Base-by-base conservation (phyloP, 2,113 vertebrate genomes). In the Xiphorhynchus elegans region DNA sequence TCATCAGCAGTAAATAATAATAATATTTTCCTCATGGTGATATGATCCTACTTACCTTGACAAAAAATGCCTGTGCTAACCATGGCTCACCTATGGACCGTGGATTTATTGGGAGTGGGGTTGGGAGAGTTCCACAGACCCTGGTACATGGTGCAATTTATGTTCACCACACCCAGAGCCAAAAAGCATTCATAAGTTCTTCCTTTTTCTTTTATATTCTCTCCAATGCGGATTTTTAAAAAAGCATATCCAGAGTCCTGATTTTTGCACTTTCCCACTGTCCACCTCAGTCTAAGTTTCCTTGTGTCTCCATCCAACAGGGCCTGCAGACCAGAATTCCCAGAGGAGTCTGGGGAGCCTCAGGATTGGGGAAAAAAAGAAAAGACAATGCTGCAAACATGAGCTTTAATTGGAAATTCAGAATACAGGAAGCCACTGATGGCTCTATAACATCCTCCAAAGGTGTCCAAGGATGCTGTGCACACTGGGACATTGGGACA, bases 401-500 rank as follows among this genome's bases (percentile, higher is more conserved):
- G 28, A 33, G 9, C 13, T 84, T 6, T 15, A 29, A 59, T 3
- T n/a, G 16, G 33, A 70, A 92, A 81, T 25, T 35, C 7, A 60
- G 50, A 50, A 46, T 19, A 19, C 11, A 63, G 28, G 28, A 29
- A 46, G 6, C 4, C 40, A 5, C 28, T 47, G 25, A 33, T 3
- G 33, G 24, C 53, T 46, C 28, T 56, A 8, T 13, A 24, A 58
- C 1, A 0, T 24, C 60, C 58, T 3, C 40, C 6, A 1, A 29
- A 78, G 47, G 31, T 47, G 33, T 23, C 39, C 6, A 5, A 26
- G 73, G 40, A 29, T 42, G 53, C 28, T 0, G 0, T n/a, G 44
- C 47, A n/a, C 44, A 28, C 29, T 0, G 0, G 17, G 47, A 24
- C 2, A 0, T 2, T 11, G 58, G 4, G 55, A 9, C 0, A 62